Evolutionary conservation across 2,797 vertebrate genomes (phyloP).

Genomic region (Falco cherrug): DNA sequence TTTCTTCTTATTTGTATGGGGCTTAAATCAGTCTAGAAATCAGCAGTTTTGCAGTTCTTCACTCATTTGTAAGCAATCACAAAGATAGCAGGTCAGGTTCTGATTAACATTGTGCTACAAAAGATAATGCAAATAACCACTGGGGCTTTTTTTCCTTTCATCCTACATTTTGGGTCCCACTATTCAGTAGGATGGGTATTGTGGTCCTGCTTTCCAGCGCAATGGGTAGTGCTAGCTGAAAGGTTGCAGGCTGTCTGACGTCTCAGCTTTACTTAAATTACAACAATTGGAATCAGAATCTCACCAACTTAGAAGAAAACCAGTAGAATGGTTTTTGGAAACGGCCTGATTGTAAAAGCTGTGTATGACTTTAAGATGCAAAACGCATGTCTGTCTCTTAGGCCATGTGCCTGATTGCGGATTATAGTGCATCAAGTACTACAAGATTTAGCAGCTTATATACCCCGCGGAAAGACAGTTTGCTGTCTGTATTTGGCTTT

Average conservation of each 20-base stretch:
- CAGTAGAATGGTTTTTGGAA: neutral
- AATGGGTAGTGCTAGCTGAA: neutral
- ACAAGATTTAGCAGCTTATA: conserved; percentile 52
- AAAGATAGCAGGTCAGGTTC: neutral
- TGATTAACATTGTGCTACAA: neutral
- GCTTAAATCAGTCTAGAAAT: neutral
- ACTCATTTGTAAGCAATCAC: neutral
- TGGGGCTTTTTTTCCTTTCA: neutral
- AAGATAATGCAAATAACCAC: neutral
- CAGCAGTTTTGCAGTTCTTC: neutral
- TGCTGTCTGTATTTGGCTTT: conserved; percentile 3
- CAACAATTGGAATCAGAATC: neutral
- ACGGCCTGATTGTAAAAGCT: neutral
- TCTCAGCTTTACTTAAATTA: neutral
- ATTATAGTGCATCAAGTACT: conserved; percentile 45
- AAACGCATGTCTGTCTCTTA: neutral
- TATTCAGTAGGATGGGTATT: fast-evolving
- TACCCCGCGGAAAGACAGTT: conserved; percentile 2
- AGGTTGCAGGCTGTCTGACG: neutral
- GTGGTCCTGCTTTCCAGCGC: neutral
- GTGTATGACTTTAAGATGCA: neutral
- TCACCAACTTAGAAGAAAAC: neutral
- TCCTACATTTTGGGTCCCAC: neutral
- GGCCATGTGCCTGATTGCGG: conserved; percentile 16
- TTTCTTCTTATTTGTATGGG: neutral